A percentile compares a stretch with the other conserved stretches of the same genome.
Evolutionary conservation across 2,113 vertebrate species (phyloP).

Genomic region (Neolamprologus cancellatus): DNA sequence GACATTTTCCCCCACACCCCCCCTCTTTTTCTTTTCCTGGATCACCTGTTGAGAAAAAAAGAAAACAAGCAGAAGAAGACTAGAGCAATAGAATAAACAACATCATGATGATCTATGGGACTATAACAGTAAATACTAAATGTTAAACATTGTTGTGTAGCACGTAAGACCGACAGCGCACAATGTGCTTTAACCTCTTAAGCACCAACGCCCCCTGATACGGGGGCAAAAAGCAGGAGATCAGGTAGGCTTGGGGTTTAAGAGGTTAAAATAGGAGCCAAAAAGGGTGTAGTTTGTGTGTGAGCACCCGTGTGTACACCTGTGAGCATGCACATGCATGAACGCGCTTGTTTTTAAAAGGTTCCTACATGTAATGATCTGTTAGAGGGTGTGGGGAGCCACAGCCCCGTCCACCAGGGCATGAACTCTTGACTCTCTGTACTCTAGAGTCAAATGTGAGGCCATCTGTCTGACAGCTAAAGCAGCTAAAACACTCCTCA

Average conservation of each 20-base stretch:
- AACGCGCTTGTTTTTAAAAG: neutral
- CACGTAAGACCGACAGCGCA: neutral
- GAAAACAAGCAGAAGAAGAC: neutral
- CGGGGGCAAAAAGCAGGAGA: too few species aligned
- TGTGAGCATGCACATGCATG: neutral
- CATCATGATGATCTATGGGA: neutral
- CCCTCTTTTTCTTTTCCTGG: neutral
- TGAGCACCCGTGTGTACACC: neutral
- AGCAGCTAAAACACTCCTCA: neutral
- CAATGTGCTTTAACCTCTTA: neutral
- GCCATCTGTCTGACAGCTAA: neutral
- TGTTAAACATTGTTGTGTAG: neutral
- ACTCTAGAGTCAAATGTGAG: neutral
- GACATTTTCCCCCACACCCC: too few species aligned
- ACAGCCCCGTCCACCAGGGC: neutral
- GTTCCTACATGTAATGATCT: neutral
- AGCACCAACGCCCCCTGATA: too few species aligned
- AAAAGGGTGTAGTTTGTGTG: neutral
- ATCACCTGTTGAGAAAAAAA: neutral
- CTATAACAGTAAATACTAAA: neutral
- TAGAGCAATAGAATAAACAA: neutral
- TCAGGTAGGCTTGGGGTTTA: too few species aligned
- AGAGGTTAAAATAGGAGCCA: neutral
- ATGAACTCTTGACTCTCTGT: neutral
- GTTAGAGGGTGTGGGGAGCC: neutral